Percentiles rank a stretch among this genome's conserved stretches.
phyloP scores from a whole-genome alignment of 1,140 invertebrate species.

The Papilio polytes region DNA sequence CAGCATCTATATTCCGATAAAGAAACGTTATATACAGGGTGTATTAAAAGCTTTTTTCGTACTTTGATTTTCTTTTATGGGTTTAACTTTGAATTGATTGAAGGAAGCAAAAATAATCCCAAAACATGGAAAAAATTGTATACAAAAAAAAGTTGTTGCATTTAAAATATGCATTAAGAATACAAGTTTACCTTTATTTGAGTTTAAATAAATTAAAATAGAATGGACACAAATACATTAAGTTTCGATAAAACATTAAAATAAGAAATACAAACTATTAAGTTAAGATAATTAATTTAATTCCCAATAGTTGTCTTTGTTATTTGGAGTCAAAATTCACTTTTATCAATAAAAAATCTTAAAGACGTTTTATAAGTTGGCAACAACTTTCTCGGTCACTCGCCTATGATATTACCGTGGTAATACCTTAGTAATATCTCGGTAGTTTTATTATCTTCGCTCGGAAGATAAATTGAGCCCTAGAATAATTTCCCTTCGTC shows the following conservation, averaged over 20 bases:
- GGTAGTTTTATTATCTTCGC: constrained; percentile 13
- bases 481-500: constrained; percentile 26
- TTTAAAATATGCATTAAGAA: not conserved
- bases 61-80: not conserved
- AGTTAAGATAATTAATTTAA: not conserved
- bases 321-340: not conserved
- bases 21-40: not conserved
- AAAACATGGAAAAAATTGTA: not conserved
- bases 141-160: not conserved
- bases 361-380: not conserved
- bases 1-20: not conserved
- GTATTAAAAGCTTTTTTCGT: too few relatives aligned
- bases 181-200: not conserved
- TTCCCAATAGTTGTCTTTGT: not conserved
- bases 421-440: not conserved
- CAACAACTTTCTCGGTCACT: not conserved
- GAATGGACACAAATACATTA: not conserved
- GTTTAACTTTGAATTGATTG: not conserved
- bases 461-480: constrained; percentile 17
- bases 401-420: constrained; percentile 7
- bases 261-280: not conserved
- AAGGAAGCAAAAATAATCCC: not conserved
- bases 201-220: not conserved
- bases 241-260: not conserved
- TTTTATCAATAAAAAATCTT: not conserved